phyloP scores from a whole-genome alignment of 2,888 invertebrate genomes.

The Esperia sulphurella region DNA sequence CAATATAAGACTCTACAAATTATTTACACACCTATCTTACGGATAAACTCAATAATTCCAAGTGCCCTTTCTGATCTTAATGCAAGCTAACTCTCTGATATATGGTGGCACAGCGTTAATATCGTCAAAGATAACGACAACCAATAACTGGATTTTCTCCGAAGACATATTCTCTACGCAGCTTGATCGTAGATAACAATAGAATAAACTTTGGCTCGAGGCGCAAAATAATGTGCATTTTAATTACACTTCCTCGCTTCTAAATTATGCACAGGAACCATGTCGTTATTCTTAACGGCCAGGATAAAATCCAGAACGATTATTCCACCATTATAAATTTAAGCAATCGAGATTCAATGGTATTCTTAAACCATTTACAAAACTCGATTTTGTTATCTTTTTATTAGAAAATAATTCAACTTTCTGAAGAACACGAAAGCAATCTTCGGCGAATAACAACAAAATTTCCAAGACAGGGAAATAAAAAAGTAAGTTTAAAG shows the following conservation, averaged over 20 bases:
- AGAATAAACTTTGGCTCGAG: conserved; percentile 38
- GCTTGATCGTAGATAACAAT: conserved; percentile 53
- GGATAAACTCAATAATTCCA: conserved; percentile 25
- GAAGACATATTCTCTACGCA: conserved; percentile 46
- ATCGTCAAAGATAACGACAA: conserved; percentile 40
- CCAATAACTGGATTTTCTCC: conserved; percentile 39
- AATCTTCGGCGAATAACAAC: conserved; percentile 12
- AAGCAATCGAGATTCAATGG: conserved; percentile 8
- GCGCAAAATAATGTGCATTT: conserved; percentile 57
- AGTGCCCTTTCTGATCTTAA: conserved; percentile 24
- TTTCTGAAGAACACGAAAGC: conserved; percentile 4
- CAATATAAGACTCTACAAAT: too few species aligned
- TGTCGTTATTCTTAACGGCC: conserved; percentile 58
- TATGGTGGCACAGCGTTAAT: conserved; percentile 50
- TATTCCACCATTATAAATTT: conserved; percentile 40
- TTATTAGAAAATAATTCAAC: conserved; percentile 7
- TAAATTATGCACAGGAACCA: conserved; percentile 51
- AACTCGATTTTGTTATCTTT: conserved; percentile 8
- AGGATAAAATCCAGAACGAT: conserved; percentile 54
- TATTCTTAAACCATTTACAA: neutral
- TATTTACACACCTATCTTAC: neutral
- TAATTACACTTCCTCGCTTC: conserved; percentile 58
- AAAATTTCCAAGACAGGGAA: conserved; percentile 16
- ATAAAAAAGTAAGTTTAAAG: conserved; percentile 33
- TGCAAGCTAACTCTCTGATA: conserved; percentile 29